These are phyloP conservation scores for Tokudaia tokunoshimensis DNA, from an alignment of 2,797 vertebrate species.

Conservation along the genomic window DNA sequence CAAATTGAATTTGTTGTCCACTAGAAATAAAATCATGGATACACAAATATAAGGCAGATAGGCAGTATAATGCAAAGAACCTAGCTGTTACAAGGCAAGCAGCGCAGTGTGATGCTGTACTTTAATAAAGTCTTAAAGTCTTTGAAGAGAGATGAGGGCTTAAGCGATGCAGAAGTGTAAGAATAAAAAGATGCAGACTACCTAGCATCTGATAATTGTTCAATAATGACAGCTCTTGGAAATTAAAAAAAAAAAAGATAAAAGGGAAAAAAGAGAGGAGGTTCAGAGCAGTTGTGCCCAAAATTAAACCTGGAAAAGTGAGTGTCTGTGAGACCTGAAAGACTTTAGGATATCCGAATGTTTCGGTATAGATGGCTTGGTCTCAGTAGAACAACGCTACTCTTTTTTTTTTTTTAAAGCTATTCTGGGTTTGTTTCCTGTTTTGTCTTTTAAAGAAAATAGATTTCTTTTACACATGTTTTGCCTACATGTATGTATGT, in stretches of 20 bases:
- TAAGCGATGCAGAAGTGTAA: conserved; percentile 27
- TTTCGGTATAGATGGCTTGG: not conserved
- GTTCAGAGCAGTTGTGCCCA: not conserved
- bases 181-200: conserved; percentile 9
- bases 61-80: not conserved
- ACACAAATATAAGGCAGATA: not conserved
- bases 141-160: conserved; percentile 46
- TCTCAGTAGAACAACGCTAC: not conserved
- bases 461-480: not conserved
- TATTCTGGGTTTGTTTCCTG: not conserved
- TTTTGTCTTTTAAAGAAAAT: not conserved
- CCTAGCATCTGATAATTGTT: not conserved
- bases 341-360: conserved; percentile 2
- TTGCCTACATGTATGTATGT: not conserved
- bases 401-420: not conserved
- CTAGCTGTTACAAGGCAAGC: not conserved
- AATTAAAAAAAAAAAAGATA: conserved; percentile 1
- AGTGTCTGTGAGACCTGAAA: conserved; percentile 31
- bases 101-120: not conserved
- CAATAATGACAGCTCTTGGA: conserved; percentile 45
- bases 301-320: conserved; percentile 52
- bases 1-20: conserved; percentile 11
- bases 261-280: not conserved
- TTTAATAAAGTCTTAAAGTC: not conserved
- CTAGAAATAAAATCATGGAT: conserved; percentile 48